A percentile compares a stretch with the other conserved stretches of the same genome.
phyloP scores from a whole-genome alignment of 2,888 invertebrate genomes.

The Pecten maximus region DNA sequence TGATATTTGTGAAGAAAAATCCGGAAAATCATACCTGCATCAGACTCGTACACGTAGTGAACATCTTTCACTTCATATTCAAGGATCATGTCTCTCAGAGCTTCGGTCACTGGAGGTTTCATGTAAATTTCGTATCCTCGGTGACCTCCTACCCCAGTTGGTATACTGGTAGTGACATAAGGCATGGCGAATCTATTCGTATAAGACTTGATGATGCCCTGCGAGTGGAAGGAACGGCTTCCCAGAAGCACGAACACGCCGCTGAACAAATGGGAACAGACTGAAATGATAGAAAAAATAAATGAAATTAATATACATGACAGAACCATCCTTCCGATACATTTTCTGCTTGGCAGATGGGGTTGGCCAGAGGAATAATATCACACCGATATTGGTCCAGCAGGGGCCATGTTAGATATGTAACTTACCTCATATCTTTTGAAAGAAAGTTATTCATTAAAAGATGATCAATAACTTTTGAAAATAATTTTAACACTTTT shows the following conservation, averaged over 20 bases:
- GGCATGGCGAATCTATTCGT: slow-evolving; percentile 75
- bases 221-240: slow-evolving; percentile 67
- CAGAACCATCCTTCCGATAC: no score
- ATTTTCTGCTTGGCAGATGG: no score
- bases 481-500: not conserved
- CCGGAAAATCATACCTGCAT: slow-evolving; percentile 68
- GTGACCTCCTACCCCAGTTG: slow-evolving; percentile 50
- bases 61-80: slow-evolving; percentile 69
- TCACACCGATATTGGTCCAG: no score
- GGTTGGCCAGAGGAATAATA: no score
- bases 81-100: slow-evolving; percentile 84
- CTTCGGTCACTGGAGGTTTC: slow-evolving; percentile 88
- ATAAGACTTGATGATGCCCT: slow-evolving; percentile 71
- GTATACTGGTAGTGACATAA: slow-evolving; percentile 71
- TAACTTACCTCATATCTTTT: no score
- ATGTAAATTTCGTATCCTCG: slow-evolving; percentile 89
- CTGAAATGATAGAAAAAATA: slow-evolving; percentile 62
- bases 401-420: no score
- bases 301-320: no score
- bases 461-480: not conserved
- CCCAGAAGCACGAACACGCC: slow-evolving; percentile 77
- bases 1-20: not conserved
- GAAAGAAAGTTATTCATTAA: not conserved
- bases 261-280: slow-evolving; percentile 71
- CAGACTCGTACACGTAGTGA: slow-evolving; percentile 74